Evolutionary conservation across 2,888 invertebrate genomes (phyloP).

Genomic region (Diloba caeruleocephala): DNA sequence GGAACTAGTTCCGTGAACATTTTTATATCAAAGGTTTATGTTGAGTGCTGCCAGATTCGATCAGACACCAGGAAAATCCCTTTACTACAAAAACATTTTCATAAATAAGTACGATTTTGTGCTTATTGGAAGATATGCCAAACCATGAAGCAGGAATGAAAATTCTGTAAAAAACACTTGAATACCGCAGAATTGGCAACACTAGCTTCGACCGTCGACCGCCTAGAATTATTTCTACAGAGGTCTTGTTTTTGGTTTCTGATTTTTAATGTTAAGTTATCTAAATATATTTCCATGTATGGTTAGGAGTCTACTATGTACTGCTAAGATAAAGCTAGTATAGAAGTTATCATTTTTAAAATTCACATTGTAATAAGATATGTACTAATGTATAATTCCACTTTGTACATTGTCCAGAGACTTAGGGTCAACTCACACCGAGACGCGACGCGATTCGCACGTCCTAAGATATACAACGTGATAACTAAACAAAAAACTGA

Average conservation of each 20-base stretch:
- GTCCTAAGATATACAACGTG: no score
- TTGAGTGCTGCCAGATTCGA: conserved; percentile 17
- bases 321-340: conserved; percentile 19
- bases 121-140: no score
- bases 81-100: no score
- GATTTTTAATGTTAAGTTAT: conserved; percentile 1
- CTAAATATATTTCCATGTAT: conserved; percentile 2
- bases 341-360: background rate
- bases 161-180: background rate
- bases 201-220: conserved; percentile 1
- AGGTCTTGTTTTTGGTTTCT: conserved; percentile 1
- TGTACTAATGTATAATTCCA: conserved; percentile 37
- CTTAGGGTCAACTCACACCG: no score
- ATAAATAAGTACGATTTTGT: no score
- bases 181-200: background rate
- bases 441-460: no score
- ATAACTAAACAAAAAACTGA: no score
- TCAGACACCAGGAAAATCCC: no score
- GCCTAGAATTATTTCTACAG: background rate
- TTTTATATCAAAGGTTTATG: conserved; percentile 10
- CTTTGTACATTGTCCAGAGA: conserved; percentile 3
- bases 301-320: conserved; percentile 1
- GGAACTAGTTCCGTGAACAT: conserved; percentile 14
- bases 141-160: background rate
- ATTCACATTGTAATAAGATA: conserved; percentile 12